Conservation (phyloP, 2,888 invertebrate genomes). For the Melanotus villosus region DNA sequence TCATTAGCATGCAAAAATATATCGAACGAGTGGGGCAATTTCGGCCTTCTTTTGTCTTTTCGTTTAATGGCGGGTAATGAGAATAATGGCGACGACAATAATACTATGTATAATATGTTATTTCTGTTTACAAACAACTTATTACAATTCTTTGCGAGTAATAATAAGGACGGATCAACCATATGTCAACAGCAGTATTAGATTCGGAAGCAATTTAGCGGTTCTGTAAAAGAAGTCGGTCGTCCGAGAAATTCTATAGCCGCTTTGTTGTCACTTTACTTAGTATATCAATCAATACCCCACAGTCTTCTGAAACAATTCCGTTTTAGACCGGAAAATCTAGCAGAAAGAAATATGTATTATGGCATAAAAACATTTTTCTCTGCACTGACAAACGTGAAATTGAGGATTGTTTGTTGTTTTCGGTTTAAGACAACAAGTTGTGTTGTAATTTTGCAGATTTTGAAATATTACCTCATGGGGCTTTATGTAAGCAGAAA, state of each 20-base stretch:
- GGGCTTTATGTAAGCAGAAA: too few species aligned
- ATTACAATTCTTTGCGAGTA: slow-evolving; percentile 51
- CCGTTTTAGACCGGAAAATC: slow-evolving; percentile 25
- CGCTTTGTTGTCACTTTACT: slow-evolving; percentile 59
- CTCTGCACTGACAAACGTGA: background rate
- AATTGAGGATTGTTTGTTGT: background rate
- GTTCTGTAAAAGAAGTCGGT: slow-evolving; percentile 56
- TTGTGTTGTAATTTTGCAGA: too few species aligned
- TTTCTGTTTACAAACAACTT: slow-evolving; percentile 25
- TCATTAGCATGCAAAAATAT: slow-evolving; percentile 25
- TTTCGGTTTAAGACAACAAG: background rate
- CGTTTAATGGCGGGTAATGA: too few species aligned
- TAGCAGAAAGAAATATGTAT: slow-evolving; percentile 9
- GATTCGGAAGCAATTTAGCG: slow-evolving; percentile 59
- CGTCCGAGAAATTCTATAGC: slow-evolving; percentile 57
- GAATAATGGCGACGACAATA: background rate
- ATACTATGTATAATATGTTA: background rate
- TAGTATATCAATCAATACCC: slow-evolving; percentile 55
- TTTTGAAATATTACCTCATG: too few species aligned
- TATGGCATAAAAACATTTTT: background rate
- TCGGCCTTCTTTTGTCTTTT: slow-evolving; percentile 3
- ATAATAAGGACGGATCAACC: slow-evolving; percentile 54
- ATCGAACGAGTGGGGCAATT: background rate
- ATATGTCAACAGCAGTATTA: slow-evolving; percentile 60
- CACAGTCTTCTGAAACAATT: slow-evolving; percentile 31